Base-by-base conservation (phyloP, 53 echinoderm and acorn worm species). In the Mesocentrotus franciscanus region DNA sequence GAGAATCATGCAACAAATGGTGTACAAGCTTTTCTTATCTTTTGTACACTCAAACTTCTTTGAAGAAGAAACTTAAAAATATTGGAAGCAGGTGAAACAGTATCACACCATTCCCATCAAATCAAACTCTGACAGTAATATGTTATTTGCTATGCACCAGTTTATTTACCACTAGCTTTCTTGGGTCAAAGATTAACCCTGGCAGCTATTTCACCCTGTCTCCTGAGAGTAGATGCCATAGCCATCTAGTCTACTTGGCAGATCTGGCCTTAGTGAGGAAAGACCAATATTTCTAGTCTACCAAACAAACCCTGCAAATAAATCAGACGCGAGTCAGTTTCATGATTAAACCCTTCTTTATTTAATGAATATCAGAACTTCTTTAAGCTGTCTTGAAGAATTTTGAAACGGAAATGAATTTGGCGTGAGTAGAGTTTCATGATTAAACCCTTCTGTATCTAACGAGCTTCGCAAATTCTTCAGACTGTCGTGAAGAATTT, bases 101-200 rank as follows among this genome's bases (percentile, higher is more conserved):
- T 84, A 87, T 87, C 87, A 87, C 87, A 87, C 87, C 87, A 87
- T 87, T 27, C 87, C 87, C 29, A 56, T 87, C 57, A 87, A 87
- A 87, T 58, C 87, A 87, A 87, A 87, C 87, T 87, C 87, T 87
- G 87, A 87, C 87, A 87, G 87, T 91, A 91, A 91, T 91, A 66
- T 91, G 91, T 64, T 91, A 66, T 91, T 91, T 91, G 68, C 62
- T 91, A 91, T 64, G 91, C 91, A 91, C 91, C 39, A 91, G 91
- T 66, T 91, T 91, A 91, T 91, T 91, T 91, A 91, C 66, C 22
- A 42, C 66, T 61, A 24, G 91, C 91, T 91, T 35, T 39, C 66
- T 20, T 13, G 91, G 91, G 66, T 91, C 91, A 91, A 66, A 91
- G 91, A 68, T 91, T 24, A 91, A 64, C 91, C 35, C 66, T 91